Evolutionary conservation across 2,113 vertebrate species (phyloP), one percentile per base, ranked within the genome.

Genomic region (Picathartes gymnocephalus): DNA sequence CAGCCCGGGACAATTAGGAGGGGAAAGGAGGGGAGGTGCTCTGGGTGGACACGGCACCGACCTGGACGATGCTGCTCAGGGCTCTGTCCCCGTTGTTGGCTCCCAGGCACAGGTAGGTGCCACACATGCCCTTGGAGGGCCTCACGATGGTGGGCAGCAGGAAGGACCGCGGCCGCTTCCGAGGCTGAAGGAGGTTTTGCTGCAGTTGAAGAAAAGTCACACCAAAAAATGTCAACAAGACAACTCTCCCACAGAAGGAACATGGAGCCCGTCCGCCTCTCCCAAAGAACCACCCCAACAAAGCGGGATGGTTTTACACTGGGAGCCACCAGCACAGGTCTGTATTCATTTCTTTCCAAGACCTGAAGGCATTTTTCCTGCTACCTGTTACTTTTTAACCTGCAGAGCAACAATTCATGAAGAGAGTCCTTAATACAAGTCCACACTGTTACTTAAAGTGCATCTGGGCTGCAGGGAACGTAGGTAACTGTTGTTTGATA

Each of bases 31-130:
- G 35, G 51, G 56, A 58, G 58, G 40, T 40, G 45, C 37, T 62
- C 44, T 7, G 30, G 12, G 82, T 16, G 70, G 31, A 9, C 27
- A 3, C 2, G 3, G 57, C 77, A 57, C 93, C 40, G 60, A 99
- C 99, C 99, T 99, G 99, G 33, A 99, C 98, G 31, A 99, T 98
- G 93, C 99, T 97, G 51, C 99, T 99, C 61, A 99, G 96, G 70
- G 99, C 98, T 88, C 97, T 98, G 78, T 99, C 98, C 37, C 98
- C 99, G 13, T 98, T 98, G 60, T 98, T 99, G 42, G 98, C 99
- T 23, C 98, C 99, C 72, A 99, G 96, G 1, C 99, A 98, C 9
- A 99, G 97, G 89, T 99, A 99, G 1, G 99, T 99, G 76, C 99
- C 99, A 51, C 99, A 99, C 91, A 99, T 94, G 2, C 99, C 99